These are phyloP conservation scores for Cladorhizidae sp. DNA, from an alignment of 37 sponge, comb jelly and placozoan genomes.

Conservation along the genomic window DNA sequence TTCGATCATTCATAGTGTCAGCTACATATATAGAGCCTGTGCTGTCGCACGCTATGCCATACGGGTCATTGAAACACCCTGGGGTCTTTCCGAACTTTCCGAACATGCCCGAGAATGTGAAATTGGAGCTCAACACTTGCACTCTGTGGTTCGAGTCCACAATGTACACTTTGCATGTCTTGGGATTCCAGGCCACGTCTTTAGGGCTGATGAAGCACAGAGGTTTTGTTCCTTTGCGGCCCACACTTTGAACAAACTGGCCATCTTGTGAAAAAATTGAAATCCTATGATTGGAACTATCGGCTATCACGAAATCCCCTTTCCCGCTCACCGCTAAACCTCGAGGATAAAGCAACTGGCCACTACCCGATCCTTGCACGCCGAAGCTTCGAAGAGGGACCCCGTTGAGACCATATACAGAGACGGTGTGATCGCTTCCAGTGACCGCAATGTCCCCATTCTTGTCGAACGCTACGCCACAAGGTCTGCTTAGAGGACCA, in stretches of 20 bases:
- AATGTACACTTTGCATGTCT: constrained; percentile 39
- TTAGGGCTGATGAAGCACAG: constrained; percentile 38
- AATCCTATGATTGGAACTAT: constrained; percentile 34
- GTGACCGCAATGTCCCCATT: constrained; percentile 38
- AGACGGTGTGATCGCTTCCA: neutral
- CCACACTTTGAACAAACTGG: constrained; percentile 32
- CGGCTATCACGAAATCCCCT: constrained; percentile 35
- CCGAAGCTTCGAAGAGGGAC: constrained; percentile 21
- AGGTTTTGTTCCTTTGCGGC: constrained; percentile 11
- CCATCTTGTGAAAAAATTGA: constrained; percentile 61
- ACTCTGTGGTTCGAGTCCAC: constrained; percentile 60
- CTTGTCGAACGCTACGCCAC: constrained; percentile 33
- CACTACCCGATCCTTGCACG: constrained; percentile 17
- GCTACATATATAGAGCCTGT: constrained; percentile 55
- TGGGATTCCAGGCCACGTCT: constrained; percentile 37
- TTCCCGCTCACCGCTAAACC: constrained; percentile 25
- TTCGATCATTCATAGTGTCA: constrained; percentile 40
- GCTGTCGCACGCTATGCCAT: constrained; percentile 41
- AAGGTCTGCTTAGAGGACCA: neutral
- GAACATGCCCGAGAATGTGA: constrained; percentile 45
- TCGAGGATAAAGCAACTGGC: constrained; percentile 32
- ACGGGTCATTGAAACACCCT: constrained; percentile 59
- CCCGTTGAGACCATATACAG: constrained; percentile 15
- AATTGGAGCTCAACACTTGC: constrained; percentile 55
- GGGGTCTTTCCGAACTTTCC: constrained; percentile 32